phyloP scores from a whole-genome alignment of 1,140 invertebrate species.

The Tachypleus tridentatus region DNA sequence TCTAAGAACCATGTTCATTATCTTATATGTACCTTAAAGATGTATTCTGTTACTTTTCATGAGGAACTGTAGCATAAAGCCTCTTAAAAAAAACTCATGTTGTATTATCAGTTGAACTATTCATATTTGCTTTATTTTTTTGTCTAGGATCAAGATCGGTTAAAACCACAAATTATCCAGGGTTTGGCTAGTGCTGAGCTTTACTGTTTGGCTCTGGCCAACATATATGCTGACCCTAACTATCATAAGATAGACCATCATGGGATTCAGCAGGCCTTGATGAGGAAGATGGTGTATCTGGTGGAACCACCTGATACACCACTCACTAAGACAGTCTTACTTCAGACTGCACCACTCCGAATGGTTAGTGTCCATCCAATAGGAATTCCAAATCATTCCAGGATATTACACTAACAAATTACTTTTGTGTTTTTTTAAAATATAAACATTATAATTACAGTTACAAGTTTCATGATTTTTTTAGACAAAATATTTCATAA shows the following conservation, averaged over 20 bases:
- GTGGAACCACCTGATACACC: constrained; percentile 67
- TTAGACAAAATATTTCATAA: too few relatives aligned
- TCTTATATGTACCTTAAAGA: neutral
- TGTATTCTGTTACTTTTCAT: constrained; percentile 1
- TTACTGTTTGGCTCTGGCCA: constrained; percentile 87
- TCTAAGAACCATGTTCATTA: neutral
- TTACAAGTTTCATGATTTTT: too few relatives aligned
- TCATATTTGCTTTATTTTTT: constrained; percentile 21
- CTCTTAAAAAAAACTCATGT: neutral
- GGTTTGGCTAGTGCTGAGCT: constrained; percentile 86
- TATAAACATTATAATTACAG: too few relatives aligned
- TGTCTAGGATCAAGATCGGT: constrained; percentile 70
- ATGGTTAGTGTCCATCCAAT: constrained; percentile 51
- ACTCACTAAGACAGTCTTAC: constrained; percentile 89
- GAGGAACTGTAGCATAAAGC: neutral
- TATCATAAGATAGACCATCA: constrained; percentile 90
- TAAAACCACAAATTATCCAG: constrained; percentile 86
- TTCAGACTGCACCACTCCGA: constrained; percentile 88
- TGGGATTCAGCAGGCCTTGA: constrained; percentile 67
- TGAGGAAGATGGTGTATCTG: constrained; percentile 79
- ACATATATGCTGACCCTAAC: constrained; percentile 93
- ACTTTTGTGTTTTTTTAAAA: too few relatives aligned
- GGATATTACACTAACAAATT: too few relatives aligned
- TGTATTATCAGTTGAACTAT: constrained; percentile 9
- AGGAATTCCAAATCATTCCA: too few relatives aligned